These are phyloP conservation scores for Leucoptera coffeella DNA, from an alignment of 2,888 invertebrate species.

Conservation along the genomic window DNA sequence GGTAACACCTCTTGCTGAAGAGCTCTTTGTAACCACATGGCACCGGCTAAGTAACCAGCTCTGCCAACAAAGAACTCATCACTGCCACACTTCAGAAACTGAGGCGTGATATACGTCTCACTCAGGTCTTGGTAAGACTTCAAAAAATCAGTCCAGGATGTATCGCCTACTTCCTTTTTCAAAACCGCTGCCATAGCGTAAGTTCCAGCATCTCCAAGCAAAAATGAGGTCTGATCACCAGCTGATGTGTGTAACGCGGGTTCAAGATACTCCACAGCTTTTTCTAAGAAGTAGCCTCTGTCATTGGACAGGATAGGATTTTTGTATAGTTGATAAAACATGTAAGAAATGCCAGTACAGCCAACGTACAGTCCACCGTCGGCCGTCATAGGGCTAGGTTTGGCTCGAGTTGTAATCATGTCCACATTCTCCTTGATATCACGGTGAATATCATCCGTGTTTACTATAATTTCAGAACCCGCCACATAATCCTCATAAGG, in stretches of 20 bases:
- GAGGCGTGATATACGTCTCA: slow-evolving; percentile 20
- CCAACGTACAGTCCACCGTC: slow-evolving; percentile 63
- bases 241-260: slow-evolving; percentile 54
- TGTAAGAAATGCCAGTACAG: slow-evolving; percentile 65
- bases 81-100: slow-evolving; percentile 60
- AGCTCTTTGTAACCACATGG: slow-evolving; percentile 63
- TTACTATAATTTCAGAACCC: slow-evolving; percentile 10
- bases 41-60: slow-evolving; percentile 75
- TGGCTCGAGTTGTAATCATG: slow-evolving; percentile 23
- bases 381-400: slow-evolving; percentile 34
- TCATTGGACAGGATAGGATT: slow-evolving; percentile 38
- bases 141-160: slow-evolving; percentile 18
- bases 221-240: slow-evolving; percentile 62
- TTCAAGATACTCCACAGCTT: slow-evolving; percentile 56
- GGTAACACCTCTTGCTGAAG: slow-evolving; percentile 32
- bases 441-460: slow-evolving; percentile 14
- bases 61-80: slow-evolving; percentile 85
- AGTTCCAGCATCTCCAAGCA: slow-evolving; percentile 75
- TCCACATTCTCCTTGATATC: slow-evolving; percentile 22
- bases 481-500: slow-evolving; percentile 22
- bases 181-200: slow-evolving; percentile 66
- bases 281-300: slow-evolving; percentile 42
- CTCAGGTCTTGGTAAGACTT: slow-evolving; percentile 31
- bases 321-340: slow-evolving; percentile 65
- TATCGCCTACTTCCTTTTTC: slow-evolving; percentile 43